Evolutionary conservation across 2,888 invertebrate genomes (phyloP).

Genomic region (Habrosyne pyritoides): DNA sequence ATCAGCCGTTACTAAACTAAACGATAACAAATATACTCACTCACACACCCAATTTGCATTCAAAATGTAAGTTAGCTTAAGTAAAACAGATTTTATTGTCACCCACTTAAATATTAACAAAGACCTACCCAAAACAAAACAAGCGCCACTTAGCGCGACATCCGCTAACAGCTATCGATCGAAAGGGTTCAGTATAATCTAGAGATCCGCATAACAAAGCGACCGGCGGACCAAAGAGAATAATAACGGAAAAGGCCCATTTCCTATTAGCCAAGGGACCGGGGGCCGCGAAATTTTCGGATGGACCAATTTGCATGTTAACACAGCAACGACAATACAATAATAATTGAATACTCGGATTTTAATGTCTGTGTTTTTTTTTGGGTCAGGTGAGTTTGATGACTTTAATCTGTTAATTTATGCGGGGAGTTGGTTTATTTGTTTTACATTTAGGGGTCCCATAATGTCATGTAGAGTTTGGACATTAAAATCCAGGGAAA

Average conservation of each 20-base stretch:
- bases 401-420: slow-evolving; percentile 47
- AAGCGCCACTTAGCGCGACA: background rate
- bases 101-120: slow-evolving; percentile 3
- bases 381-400: slow-evolving; percentile 36
- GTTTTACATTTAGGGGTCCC: background rate
- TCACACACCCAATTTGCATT: too few species aligned
- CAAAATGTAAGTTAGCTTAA: too few species aligned
- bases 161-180: slow-evolving; percentile 33
- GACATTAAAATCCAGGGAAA: background rate
- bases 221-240: slow-evolving; percentile 42
- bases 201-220: slow-evolving; percentile 66
- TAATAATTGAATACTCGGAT: slow-evolving; percentile 68
- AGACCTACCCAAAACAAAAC: slow-evolving; percentile 1
- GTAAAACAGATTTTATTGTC: background rate
- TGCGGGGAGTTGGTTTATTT: background rate
- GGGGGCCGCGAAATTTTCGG: slow-evolving; percentile 63
- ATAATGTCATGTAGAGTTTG: background rate
- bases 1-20: too few species aligned
- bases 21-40: too few species aligned
- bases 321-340: slow-evolving; percentile 56
- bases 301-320: slow-evolving; percentile 76
- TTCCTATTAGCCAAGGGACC: slow-evolving; percentile 66
- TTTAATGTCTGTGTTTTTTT: slow-evolving; percentile 52
- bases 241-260: slow-evolving; percentile 70
- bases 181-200: slow-evolving; percentile 57